Conservation (phyloP, 30 jellyfish, hydroid and myxozoan species). For the Mastigias papua region DNA sequence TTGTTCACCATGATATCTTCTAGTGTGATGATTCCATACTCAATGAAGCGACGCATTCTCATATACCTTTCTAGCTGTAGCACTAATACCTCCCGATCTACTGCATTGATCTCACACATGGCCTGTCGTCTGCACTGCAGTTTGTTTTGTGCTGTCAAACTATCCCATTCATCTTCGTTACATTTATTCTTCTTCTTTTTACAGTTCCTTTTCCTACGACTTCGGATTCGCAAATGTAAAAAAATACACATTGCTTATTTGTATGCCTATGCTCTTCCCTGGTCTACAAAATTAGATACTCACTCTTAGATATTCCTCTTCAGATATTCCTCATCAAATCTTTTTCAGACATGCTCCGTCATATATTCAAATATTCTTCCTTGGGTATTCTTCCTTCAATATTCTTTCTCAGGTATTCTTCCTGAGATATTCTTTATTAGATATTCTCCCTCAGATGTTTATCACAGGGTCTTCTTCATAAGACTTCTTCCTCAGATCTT, state of each 20-base stretch:
- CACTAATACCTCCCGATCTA: conserved; percentile 30
- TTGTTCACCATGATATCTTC: not conserved
- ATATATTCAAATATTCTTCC: no score
- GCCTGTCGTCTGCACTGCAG: conserved; percentile 31
- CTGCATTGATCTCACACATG: conserved; percentile 26
- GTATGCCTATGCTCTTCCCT: no score
- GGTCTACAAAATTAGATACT: no score
- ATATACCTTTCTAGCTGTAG: conserved; percentile 13
- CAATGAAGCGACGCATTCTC: conserved; percentile 27
- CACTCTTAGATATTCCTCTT: no score
- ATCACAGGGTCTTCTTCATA: no score
- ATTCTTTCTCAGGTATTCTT: no score
- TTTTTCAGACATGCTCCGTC: no score
- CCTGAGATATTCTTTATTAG: no score
- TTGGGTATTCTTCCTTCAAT: no score
- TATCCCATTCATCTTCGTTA: not conserved
- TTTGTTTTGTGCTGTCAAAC: not conserved
- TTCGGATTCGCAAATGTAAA: not conserved
- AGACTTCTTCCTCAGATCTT: no score
- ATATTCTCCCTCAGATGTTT: no score
- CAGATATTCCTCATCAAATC: no score
- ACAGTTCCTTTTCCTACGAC: not conserved
- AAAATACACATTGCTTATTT: conserved; percentile 18
- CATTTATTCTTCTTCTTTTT: not conserved
- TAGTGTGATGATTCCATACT: conserved; percentile 20